Base-by-base conservation (phyloP, 2,888 invertebrate species). In the Xylota sylvarum region DNA sequence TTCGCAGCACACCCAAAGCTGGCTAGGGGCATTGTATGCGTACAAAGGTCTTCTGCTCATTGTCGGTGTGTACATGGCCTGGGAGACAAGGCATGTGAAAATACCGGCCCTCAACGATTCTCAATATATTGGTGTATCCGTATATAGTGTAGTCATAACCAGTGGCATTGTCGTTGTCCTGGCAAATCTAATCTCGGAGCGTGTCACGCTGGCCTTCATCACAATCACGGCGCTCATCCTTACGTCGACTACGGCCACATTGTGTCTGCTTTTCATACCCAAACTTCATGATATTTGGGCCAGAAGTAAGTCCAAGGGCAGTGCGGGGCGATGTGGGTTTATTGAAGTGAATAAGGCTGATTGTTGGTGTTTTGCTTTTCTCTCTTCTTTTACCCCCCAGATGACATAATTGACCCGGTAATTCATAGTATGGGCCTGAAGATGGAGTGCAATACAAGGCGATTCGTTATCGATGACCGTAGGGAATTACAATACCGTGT, bases 61-160 rank as follows among this genome's bases (percentile, higher is more conserved):
- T 35, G 97, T 98, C 83, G 98, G 98, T 0, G 96, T 97, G 4
- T 98, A 97, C 93, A 98, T 98, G 98, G 98, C 98, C 0, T 98
- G 98, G 98, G 97, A 98, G 93, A 98, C 98, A 9, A 95, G 97
- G 67, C 96, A 97, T 91, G 97, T 98, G 27, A 97, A 98, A 93
- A 97, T 98, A 89, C 96, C 97, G 12, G 97, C 97, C 0, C 93
- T 98, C 30, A 98, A 98, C 93, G 98, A 98, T 93, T 98, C 98
- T 5, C 97, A 97, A 91, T 97, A 98, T 92, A 98, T 98, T 89
- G 98, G 97, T 10, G 96, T 98, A 92, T 97, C 97, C 89, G 98
- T 98, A 0, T 98, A 98, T 91, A 97, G 96, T 65, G 97, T 97
- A 0, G 97, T 98, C 64, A 96, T 98, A 88, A 97, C 96, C 58